Evolutionary conservation across 2,797 vertebrate genomes (phyloP), one percentile per base, ranked within the genome.

Genomic region (Enteromius paludinosus): DNA sequence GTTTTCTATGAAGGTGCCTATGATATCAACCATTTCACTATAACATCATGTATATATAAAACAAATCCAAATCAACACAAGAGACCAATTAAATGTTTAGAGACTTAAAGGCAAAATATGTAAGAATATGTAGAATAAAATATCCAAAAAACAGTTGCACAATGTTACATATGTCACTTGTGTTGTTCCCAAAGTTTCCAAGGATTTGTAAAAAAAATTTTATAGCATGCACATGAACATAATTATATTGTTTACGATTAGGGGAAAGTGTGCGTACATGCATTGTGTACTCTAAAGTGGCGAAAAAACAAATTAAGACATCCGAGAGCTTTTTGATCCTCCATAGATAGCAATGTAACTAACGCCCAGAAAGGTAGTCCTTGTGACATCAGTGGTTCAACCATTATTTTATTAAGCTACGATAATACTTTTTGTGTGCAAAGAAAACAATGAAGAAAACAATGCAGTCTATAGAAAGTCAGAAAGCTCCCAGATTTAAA

Each of bases 41-140:
- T 85, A 89, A 87, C 88, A 90, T 86, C 71, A 82, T 89, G 89
- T 68, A 38, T 86, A 82, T 86, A 75, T 86, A 69, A 83, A 84
- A 84, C 73, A 91, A 90, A 92, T 38, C 89, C 66, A 72, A 54
- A 70, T 81, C 81, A 87, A 87, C 88, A 89, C 89, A 72, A 66
- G 87, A 89, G 89, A 93, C 35, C 23, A 15, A 43, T 23, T 23
- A 43, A 66, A 66, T 5, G 8, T 66, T 41, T n/a, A 23, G 65
- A 7, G 8, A 11, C 9, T 66, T 35, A 41, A 41, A 41, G 38
- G 9, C 38, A 41, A 41, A 41, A 41, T 41, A 41, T 41, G 38
- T 10, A 41, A 41, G 38, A n/a, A 41, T 41, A 8, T 41, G 9
- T 10, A 41, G 1, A 41, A 41, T 38, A 38, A 38, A 38, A 8